phyloP scores from a whole-genome alignment of 2,888 invertebrate genomes.

The Eupithecia insigniata region DNA sequence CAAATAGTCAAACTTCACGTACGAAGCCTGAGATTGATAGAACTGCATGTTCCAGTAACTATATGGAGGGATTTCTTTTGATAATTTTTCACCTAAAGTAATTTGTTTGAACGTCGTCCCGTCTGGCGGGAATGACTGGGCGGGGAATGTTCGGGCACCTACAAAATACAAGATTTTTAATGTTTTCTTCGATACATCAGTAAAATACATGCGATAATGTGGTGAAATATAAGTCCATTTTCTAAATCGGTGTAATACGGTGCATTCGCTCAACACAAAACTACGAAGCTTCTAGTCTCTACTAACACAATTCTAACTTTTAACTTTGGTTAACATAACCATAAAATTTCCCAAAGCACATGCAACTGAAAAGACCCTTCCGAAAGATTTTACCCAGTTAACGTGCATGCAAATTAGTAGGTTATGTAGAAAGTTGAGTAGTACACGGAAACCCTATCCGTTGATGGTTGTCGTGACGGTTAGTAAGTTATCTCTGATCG shows the following conservation, averaged over 20 bases:
- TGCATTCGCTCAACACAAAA: constrained; percentile 13
- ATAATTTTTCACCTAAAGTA: constrained; percentile 92
- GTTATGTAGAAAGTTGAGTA: constrained; percentile 58
- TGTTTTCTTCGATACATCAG: constrained; percentile 30
- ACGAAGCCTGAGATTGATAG: constrained; percentile 96
- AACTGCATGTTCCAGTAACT: constrained; percentile 99
- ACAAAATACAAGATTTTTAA: constrained; percentile 54
- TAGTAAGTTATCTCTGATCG: constrained; percentile 74
- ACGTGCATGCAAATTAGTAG: constrained; percentile 68
- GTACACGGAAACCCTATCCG: constrained; percentile 54
- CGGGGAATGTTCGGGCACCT: constrained; percentile 95
- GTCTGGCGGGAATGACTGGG: constrained; percentile 95
- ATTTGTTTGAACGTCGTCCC: constrained; percentile 96
- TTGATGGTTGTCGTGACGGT: constrained; percentile 68
- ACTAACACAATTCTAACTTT: constrained; percentile 23
- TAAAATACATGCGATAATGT: constrained; percentile 63
- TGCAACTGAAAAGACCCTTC: constrained; percentile 56
- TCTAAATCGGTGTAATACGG: constrained; percentile 25
- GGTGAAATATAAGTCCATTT: constrained; percentile 53
- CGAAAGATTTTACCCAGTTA: constrained; percentile 43
- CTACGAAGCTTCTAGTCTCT: constrained; percentile 19
- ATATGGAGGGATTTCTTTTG: constrained; percentile 95
- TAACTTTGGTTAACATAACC: constrained; percentile 39
- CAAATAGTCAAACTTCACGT: constrained; percentile 97
- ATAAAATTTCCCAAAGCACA: constrained; percentile 49